Evolutionary conservation across 2,888 invertebrate genomes (phyloP), one percentile per base, ranked within the genome.

Genomic region (Cerceris ruficornis): DNA sequence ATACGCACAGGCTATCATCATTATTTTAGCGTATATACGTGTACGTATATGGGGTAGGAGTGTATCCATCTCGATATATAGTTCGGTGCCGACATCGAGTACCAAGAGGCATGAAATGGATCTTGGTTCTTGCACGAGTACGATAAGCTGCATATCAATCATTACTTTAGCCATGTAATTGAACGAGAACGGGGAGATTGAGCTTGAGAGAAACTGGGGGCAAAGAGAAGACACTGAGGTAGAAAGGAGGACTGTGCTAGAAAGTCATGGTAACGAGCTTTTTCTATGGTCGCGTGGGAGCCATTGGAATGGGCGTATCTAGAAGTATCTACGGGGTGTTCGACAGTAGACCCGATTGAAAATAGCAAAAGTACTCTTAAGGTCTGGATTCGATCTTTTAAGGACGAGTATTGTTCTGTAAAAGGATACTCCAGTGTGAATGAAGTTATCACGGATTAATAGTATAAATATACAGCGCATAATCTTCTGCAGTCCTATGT

Each of bases 221-320:
- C 49, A 50, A 58, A 39, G 55, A 55, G 59, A 78, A 69, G 68
- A 67, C 58, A 59, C 59, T 50, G 64, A 52, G 57, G 28, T 46
- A 66, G 75, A 75, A 78, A 67, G 70, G 77, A 75, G 78, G 72
- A 75, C 64, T 15, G 52, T 66, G 64, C 65, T 75, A 74, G 76
- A 81, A 81, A 72, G 79, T 81, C 78, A 71, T 69, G 80, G 75
- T 81, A 81, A 85, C 81, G 80, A 80, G 77, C 83, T 82, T 82
- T 84, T 85, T 86, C 80, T 80, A 65, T 54, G 80, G 64, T 74
- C 77, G 76, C 87, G 87, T 87, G 87, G 83, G 87, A 87, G 80
- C 68, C 72, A 59, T 72, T 66, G 77, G 72, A 64, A 71, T 68
- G 71, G 73, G 43, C 75, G 75, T 74, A 72, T 57, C 71, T 75